Base-by-base conservation (phyloP, 2,888 invertebrate genomes). In the Troides helena region DNA sequence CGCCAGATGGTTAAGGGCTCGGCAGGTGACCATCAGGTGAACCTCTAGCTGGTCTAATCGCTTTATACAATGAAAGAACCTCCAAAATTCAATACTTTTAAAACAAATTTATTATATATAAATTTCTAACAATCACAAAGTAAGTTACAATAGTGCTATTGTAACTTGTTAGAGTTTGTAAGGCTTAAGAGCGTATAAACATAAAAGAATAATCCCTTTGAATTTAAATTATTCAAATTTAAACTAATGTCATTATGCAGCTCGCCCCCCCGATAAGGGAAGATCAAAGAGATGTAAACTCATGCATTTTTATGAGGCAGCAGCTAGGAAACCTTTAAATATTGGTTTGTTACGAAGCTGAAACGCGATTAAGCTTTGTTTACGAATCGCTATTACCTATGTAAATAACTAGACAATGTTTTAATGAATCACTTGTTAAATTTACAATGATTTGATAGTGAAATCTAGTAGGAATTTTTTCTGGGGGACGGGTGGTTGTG, bases 271-370 rank as follows among this genome's bases (percentile, higher is more conserved):
- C 64, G 76, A 77, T 78, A 77, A 77, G 74, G 63, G 70, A 72
- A 70, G 78, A 77, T 79, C 74, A 76, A 75, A 71, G 74, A 69
- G 73, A 74, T 72, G 72, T 72, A 72, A 71, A 65, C 66, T 74
- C 73, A 74, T 78, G 75, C 69, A 78, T 79, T 77, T 76, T 74
- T 76, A 79, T 78, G 72, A 75, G 75, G 72, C 71, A 65, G 70
- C 65, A 70, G 53, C 61, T 43, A 56, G 10, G 25, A 39, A 50
- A 63, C 8, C 25, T 39, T 62, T 12, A 46, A 25, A 62, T 61
- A 66, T 63, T 21, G 57, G 23, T 58, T 66, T 57, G 50, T 14
- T 53, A 25, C 21, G n/a, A 23, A 25, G 17, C 58, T 59, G 6
- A 17, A 23, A 4, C 36, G 39, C 30, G 43, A 62, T 62, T 43